phyloP scores from a whole-genome alignment of 1,140 invertebrate species.

The Helicoverpa armigera region DNA sequence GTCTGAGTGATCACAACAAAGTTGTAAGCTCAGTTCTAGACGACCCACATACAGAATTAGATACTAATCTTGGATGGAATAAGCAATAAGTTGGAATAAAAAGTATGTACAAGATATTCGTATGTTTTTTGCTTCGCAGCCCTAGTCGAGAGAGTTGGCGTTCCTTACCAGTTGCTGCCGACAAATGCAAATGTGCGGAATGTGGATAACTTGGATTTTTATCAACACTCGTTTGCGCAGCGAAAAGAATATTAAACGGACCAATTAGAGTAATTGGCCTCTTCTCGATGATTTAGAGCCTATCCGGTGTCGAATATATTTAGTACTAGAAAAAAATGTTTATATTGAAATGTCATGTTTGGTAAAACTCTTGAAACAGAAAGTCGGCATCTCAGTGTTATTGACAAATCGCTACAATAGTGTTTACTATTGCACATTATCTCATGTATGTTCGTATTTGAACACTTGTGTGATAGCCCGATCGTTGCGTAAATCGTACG shows the following conservation, averaged over 20 bases:
- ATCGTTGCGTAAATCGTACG: constrained; percentile 43
- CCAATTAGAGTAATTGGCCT: constrained; percentile 41
- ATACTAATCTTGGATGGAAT: no score
- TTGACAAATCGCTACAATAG: constrained; percentile 13
- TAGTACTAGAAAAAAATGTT: no score
- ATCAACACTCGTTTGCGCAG: constrained; percentile 42
- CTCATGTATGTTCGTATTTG: neutral
- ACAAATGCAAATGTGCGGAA: constrained; percentile 52
- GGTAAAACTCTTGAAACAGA: no score
- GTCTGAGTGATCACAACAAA: neutral
- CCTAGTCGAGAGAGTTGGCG: constrained; percentile 32
- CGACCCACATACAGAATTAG: no score
- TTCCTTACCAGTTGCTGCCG: constrained; percentile 39
- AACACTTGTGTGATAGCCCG: constrained; percentile 20
- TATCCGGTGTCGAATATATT: neutral
- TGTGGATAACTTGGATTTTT: constrained; percentile 49
- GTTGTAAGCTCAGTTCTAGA: no score
- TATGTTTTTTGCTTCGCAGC: neutral
- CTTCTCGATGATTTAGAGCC: constrained; percentile 12
- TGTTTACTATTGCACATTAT: constrained; percentile 8
- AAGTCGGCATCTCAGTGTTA: neutral
- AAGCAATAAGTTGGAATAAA: no score
- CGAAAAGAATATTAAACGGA: constrained; percentile 41
- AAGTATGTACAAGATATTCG: neutral
- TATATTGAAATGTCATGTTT: no score